phyloP scores from a whole-genome alignment of 2,113 vertebrate genomes.

The Todiramphus saurophagus region DNA sequence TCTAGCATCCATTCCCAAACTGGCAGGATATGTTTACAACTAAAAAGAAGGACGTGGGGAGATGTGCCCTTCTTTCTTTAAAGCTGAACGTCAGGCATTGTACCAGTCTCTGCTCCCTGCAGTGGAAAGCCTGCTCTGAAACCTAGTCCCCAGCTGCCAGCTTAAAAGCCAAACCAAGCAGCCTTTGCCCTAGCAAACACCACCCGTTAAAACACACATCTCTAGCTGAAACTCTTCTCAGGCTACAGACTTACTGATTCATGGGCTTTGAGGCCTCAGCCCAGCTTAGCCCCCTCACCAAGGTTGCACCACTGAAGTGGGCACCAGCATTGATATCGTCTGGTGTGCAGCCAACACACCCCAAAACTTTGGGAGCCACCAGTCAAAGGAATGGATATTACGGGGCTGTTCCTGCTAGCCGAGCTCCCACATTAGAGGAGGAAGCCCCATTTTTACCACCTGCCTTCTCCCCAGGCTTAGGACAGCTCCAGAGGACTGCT shows the following conservation, averaged over 20 bases:
- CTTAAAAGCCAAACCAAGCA: neutral
- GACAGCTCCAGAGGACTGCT: neutral
- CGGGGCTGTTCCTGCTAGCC: neutral
- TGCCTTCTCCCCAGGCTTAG: neutral
- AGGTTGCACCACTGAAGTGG: neutral
- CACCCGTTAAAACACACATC: neutral
- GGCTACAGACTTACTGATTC: neutral
- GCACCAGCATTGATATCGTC: neutral
- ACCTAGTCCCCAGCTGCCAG: neutral
- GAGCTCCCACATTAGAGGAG: neutral
- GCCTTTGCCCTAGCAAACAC: neutral
- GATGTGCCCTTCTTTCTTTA: neutral
- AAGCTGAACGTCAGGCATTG: neutral
- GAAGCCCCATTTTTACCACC: neutral
- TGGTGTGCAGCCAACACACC: neutral
- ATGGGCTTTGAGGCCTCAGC: neutral
- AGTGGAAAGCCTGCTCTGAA: neutral
- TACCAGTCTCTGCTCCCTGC: neutral
- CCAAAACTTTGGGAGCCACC: neutral
- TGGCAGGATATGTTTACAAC: neutral
- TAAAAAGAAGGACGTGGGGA: neutral
- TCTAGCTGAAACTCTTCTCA: neutral
- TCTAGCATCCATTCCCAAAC: neutral
- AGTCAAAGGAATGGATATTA: neutral
- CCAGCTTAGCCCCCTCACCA: rapidly evolving